These are phyloP conservation scores for Odocoileus virginianus DNA, from an alignment of 2,113 vertebrate genomes.

Conservation along the genomic window DNA sequence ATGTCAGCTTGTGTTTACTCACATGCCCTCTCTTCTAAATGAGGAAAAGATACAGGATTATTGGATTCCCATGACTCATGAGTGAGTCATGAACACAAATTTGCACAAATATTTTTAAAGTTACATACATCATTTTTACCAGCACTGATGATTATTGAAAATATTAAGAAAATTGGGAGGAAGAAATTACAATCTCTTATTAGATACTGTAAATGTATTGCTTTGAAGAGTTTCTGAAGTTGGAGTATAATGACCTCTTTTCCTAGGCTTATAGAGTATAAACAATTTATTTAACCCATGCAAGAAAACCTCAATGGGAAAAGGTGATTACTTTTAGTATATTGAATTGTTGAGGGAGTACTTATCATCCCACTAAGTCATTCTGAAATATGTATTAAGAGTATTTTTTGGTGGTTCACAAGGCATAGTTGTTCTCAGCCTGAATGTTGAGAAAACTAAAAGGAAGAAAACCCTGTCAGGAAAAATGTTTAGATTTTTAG, in stretches of 20 bases:
- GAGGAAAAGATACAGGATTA: neutral
- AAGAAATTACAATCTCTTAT: conserved; percentile 4
- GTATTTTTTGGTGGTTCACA: neutral
- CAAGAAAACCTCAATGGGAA: neutral
- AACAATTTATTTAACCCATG: conserved; percentile 8
- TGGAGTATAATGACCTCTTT: neutral
- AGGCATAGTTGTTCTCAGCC: neutral
- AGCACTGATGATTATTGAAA: neutral
- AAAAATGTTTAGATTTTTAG: conserved; percentile 22
- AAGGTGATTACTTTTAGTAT: neutral
- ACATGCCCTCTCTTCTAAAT: neutral
- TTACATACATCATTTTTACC: neutral
- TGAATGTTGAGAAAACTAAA: neutral
- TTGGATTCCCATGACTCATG: neutral
- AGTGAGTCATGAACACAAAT: neutral
- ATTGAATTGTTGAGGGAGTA: neutral
- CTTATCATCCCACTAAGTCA: neutral
- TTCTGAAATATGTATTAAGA: neutral
- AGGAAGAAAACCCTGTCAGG: neutral
- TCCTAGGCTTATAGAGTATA: neutral
- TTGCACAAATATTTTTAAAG: neutral
- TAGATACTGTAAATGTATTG: neutral
- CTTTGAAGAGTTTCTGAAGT: conserved; percentile 4
- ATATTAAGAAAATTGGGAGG: neutral
- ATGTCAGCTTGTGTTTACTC: neutral